Conservation (phyloP, 2,888 invertebrate genomes). For the Camponotus fellah region DNA sequence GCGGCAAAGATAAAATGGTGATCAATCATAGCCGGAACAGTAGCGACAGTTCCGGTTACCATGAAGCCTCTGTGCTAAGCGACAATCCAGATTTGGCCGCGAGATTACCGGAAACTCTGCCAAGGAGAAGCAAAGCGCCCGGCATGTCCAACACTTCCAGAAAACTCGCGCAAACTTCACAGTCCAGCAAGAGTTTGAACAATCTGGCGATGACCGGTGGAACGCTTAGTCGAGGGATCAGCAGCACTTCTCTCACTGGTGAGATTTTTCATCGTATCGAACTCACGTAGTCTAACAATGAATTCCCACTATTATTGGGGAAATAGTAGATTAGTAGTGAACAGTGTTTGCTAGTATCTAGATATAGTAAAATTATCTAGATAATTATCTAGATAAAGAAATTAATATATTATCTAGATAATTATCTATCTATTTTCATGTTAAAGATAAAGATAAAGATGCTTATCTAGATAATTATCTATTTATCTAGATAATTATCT, state of each 20-base stretch:
- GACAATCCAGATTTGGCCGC: constrained; percentile 87
- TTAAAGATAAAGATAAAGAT: no score
- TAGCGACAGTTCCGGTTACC: constrained; percentile 91
- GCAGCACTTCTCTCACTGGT: constrained; percentile 84
- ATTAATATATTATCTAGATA: no score
- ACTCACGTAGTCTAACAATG: no score
- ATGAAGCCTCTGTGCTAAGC: constrained; percentile 90
- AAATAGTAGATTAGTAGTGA: no score
- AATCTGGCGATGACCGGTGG: constrained; percentile 79
- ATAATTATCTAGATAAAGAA: no score
- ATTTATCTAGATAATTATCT: no score
- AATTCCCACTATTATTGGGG: no score
- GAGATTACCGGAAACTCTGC: constrained; percentile 84
- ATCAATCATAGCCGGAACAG: constrained; percentile 91
- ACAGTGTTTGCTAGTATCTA: no score
- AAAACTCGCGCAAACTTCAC: constrained; percentile 82
- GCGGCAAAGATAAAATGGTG: constrained; percentile 85
- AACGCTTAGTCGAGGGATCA: constrained; percentile 75
- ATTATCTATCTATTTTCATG: no score
- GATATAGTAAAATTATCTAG: no score
- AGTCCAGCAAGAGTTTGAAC: constrained; percentile 83
- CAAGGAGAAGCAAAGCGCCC: constrained; percentile 83
- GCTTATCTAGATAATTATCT: no score
- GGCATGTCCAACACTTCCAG: constrained; percentile 79
- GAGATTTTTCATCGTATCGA: constrained; percentile 41